These are phyloP conservation scores for Saguinus midas DNA, from an alignment of 2,113 vertebrate genomes.

Conservation along the genomic window DNA sequence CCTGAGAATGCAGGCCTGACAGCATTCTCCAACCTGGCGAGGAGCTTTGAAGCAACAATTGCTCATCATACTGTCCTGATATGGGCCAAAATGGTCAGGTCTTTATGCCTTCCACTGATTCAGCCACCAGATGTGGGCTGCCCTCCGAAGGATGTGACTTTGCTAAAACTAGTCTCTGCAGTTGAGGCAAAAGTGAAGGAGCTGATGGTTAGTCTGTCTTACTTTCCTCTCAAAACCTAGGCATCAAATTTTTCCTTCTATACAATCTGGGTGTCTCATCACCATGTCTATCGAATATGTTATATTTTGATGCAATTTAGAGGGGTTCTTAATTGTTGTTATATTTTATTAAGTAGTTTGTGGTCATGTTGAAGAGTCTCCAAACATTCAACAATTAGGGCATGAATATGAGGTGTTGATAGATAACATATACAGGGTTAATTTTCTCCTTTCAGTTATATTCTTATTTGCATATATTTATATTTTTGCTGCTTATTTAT, in stretches of 20 bases:
- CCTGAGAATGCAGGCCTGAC: neutral
- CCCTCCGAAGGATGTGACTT: neutral
- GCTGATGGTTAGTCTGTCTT: neutral
- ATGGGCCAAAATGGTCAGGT: neutral
- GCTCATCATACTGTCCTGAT: neutral
- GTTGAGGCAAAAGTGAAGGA: neutral
- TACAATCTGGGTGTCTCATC: neutral
- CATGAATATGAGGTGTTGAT: conserved; percentile 27
- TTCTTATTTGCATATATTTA: conserved; percentile 5
- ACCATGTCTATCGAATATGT: neutral
- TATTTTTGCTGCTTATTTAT: conserved; percentile 7
- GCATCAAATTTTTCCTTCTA: neutral
- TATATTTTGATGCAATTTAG: neutral
- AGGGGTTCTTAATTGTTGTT: neutral
- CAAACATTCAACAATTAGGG: conserved; percentile 49
- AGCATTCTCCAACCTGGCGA: neutral
- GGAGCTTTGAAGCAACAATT: neutral
- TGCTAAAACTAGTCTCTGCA: neutral
- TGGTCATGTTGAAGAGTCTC: conserved; percentile 6
- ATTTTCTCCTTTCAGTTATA: conserved; percentile 39
- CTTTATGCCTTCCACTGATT: neutral
- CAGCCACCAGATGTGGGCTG: neutral
- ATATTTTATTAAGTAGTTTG: conserved; percentile 31
- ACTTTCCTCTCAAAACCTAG: neutral
- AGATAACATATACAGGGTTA: neutral